Evolutionary conservation across 2,888 invertebrate species (phyloP).

Genomic region (Hermaeophaga mercurialis): DNA sequence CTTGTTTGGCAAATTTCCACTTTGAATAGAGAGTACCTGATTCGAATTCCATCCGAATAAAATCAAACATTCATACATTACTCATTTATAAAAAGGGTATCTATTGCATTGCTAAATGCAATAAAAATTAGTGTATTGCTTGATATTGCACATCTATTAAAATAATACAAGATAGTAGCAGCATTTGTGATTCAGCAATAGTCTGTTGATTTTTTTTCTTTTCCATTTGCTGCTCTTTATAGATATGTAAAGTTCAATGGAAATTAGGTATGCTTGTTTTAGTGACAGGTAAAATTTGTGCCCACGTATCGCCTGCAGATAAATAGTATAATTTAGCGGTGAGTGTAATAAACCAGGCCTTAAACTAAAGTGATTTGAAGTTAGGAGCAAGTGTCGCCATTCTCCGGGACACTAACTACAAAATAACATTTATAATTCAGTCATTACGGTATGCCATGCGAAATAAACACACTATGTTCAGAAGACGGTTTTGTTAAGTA

Average conservation of each 20-base stretch:
- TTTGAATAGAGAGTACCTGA: not conserved
- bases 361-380: conserved; percentile 11
- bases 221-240: too few species aligned
- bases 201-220: too few species aligned
- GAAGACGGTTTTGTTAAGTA: conserved; percentile 32
- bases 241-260: too few species aligned
- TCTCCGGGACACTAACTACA: conserved; percentile 25
- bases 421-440: conserved; percentile 30
- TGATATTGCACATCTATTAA: too few species aligned
- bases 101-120: too few species aligned
- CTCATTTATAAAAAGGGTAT: too few species aligned
- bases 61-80: too few species aligned
- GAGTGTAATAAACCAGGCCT: not conserved
- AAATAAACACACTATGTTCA: conserved; percentile 26
- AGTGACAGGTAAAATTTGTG: not conserved
- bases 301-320: not conserved
- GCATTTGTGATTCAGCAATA: too few species aligned
- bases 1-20: conserved; percentile 1
- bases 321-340: not conserved
- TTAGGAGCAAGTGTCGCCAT: conserved; percentile 20
- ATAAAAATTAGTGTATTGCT: too few species aligned
- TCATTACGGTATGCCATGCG: conserved; percentile 21
- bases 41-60: too few species aligned
- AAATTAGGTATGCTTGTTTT: too few species aligned
- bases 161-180: too few species aligned